Evolutionary conservation across 2,888 invertebrate genomes (phyloP).

Genomic region (Mesoligia furuncula): DNA sequence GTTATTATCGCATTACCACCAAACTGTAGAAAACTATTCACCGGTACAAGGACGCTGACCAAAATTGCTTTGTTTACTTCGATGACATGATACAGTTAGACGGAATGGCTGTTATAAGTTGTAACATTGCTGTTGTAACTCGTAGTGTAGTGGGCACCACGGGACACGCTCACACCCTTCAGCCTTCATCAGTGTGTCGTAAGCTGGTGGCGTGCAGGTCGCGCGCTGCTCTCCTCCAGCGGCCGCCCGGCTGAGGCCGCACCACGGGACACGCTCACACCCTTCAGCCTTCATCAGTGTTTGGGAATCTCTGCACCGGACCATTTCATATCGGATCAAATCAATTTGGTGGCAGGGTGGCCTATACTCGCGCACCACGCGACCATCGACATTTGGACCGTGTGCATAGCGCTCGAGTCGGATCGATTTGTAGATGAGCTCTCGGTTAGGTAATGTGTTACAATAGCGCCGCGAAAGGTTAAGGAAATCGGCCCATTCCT

Average conservation of each 20-base stretch:
- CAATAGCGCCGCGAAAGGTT: slow-evolving; percentile 28
- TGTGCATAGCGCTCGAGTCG: not conserved
- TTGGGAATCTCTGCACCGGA: not conserved
- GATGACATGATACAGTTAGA: not conserved
- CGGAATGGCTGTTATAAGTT: not conserved
- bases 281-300: not conserved
- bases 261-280: not conserved
- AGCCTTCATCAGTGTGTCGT: too few relatives aligned
- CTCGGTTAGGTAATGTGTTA: slow-evolving; percentile 25
- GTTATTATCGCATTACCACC: slow-evolving; percentile 29
- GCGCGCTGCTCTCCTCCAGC: not conserved
- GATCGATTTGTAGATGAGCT: not conserved
- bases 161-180: too few relatives aligned
- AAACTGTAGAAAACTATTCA: not conserved
- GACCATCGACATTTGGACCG: not conserved
- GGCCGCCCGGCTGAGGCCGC: not conserved
- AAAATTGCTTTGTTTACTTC: slow-evolving; percentile 7
- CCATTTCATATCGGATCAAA: not conserved
- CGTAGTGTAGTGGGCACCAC: too few relatives aligned
- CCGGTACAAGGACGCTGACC: slow-evolving; percentile 7
- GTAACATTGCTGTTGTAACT: not conserved
- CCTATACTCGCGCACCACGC: not conserved
- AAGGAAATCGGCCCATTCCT: slow-evolving; percentile 24
- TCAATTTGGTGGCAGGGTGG: not conserved
- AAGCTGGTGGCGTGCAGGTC: not conserved